Percentiles rank a stretch among this genome's conserved stretches.
Conservation (phyloP, 1,140 invertebrate species). For the Meloidogyne floridensis region DNA sequence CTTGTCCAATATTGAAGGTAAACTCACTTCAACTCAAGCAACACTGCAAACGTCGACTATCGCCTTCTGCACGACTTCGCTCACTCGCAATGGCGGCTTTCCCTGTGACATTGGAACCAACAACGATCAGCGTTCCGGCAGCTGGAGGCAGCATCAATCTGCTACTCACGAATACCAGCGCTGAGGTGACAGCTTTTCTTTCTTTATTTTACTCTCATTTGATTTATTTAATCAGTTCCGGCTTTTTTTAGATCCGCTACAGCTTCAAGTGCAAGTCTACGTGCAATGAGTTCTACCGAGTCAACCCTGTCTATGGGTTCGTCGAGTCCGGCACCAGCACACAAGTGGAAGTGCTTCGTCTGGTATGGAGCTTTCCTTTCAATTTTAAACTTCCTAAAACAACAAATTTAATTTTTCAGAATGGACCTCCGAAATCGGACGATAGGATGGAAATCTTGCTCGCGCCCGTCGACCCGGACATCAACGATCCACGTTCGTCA, state of each 20-base stretch:
- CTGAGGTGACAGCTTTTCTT: neutral
- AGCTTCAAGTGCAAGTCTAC: constrained; percentile 8
- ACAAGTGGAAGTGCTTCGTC: constrained; percentile 8
- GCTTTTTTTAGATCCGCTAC: neutral
- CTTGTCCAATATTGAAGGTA: too few species aligned
- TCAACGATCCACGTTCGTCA: constrained; percentile 8
- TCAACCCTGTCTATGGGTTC: constrained; percentile 8
- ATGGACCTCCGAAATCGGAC: neutral
- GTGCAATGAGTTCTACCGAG: constrained; percentile 4
- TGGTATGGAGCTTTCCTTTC: neutral
- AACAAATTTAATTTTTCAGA: neutral
- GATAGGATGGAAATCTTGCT: constrained; percentile 3
- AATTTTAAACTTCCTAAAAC: neutral
- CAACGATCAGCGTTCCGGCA: neutral
- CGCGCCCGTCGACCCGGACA: neutral
- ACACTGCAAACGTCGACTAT: neutral
- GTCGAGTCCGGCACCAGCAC: neutral
- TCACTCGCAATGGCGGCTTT: neutral
- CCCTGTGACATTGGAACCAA: constrained; percentile 1
- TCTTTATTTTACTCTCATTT: neutral
- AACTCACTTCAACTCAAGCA: neutral
- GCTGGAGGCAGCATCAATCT: neutral
- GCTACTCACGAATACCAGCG: neutral
- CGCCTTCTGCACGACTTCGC: neutral
- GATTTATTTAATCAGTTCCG: neutral